Evolutionary conservation across 30 jellyfish, hydroid and myxozoan species (phyloP).

Genomic region (Turritopsis rubra): DNA sequence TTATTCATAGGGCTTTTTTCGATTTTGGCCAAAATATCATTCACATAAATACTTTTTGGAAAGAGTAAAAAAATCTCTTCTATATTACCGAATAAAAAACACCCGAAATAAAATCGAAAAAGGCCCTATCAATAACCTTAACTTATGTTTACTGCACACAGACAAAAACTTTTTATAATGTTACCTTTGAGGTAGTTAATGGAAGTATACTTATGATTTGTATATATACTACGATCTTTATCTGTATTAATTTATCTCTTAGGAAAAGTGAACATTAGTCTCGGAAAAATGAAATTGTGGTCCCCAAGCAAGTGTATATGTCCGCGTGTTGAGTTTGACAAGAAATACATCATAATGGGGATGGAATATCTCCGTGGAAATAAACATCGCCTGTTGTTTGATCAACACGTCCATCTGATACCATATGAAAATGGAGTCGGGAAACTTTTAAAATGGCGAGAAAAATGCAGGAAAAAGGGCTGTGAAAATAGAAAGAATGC

Average conservation of each 20-base stretch:
- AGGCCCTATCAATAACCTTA: no score
- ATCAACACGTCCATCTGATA: background rate
- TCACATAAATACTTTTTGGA: no score
- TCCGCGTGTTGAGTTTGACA: conserved; percentile 73
- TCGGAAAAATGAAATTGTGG: conserved; percentile 36
- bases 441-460: conserved; percentile 1
- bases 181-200: no score
- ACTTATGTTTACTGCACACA: no score
- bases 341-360: conserved; percentile 48
- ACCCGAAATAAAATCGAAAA: no score
- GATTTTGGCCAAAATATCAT: no score
- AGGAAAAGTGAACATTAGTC: conserved; percentile 42
- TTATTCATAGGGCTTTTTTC: no score
- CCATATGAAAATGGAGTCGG: conserved; percentile 4
- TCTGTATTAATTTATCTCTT: background rate
- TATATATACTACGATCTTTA: no score
- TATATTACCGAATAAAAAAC: no score
- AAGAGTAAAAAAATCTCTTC: no score
- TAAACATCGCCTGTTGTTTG: background rate
- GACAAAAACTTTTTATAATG: no score
- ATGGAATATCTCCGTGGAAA: conserved; percentile 34
- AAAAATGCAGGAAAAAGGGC: background rate
- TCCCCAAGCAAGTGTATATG: conserved; percentile 58
- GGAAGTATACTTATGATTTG: no score
- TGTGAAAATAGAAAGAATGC: background rate